A percentile compares a stretch with the other conserved stretches of the same genome.
Conservation (phyloP, 2,888 invertebrate genomes). For the Netelia melanura region DNA sequence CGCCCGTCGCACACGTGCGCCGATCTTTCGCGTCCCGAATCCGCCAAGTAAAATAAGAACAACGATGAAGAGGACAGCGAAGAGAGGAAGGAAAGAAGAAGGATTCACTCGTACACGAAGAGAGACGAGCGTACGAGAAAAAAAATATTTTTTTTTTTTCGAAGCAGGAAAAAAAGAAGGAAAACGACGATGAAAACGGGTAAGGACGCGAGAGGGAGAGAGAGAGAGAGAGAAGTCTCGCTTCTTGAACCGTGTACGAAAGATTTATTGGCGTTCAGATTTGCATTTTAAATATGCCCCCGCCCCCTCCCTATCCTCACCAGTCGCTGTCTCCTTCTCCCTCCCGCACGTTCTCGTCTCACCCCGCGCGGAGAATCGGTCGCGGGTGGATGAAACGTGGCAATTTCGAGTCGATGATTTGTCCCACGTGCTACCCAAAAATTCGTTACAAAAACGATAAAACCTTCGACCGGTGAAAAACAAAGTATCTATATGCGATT, state of each 20-base stretch:
- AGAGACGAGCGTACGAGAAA: background rate
- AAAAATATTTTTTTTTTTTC: background rate
- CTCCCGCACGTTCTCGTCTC: constrained; percentile 30
- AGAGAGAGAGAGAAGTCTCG: constrained; percentile 70
- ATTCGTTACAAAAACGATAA: constrained; percentile 2
- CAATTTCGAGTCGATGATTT: constrained; percentile 5
- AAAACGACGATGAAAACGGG: constrained; percentile 4
- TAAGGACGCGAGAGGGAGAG: constrained; percentile 56
- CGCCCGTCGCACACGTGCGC: too few species aligned
- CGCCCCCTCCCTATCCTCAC: constrained; percentile 37
- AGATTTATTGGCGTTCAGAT: constrained; percentile 80
- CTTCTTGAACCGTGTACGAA: constrained; percentile 72
- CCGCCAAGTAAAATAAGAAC: constrained; percentile 65
- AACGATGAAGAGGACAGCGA: constrained; percentile 68
- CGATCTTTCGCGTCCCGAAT: background rate
- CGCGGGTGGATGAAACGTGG: constrained; percentile 7
- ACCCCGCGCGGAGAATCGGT: background rate
- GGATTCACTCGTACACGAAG: constrained; percentile 13
- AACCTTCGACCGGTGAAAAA: too few species aligned
- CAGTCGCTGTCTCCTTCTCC: constrained; percentile 21
- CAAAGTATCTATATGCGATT: too few species aligned
- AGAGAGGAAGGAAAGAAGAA: constrained; percentile 56
- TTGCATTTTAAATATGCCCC: constrained; percentile 81
- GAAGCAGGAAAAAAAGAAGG: constrained; percentile 21
- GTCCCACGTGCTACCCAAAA: constrained; percentile 44